Percentiles rank a stretch among this genome's conserved stretches.
Evolutionary conservation across 1,140 invertebrate species (phyloP).

Genomic region (Sminthurides bifidus): DNA sequence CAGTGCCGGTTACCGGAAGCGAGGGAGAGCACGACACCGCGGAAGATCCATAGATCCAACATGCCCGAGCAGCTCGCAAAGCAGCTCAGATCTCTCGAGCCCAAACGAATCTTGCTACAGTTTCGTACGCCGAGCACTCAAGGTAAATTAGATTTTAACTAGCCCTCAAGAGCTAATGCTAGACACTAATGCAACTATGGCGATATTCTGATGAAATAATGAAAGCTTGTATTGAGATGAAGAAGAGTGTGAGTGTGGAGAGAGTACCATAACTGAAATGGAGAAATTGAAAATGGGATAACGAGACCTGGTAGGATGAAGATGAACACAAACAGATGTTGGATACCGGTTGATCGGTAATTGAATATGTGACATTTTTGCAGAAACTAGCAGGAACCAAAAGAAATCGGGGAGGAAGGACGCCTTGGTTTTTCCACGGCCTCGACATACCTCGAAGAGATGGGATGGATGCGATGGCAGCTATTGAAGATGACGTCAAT

Average conservation of each 20-base stretch:
- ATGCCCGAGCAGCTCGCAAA: conserved; percentile 50
- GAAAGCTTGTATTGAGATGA: no score
- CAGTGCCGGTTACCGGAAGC: conserved; percentile 36
- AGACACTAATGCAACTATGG: no score
- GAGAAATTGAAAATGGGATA: no score
- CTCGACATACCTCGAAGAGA: conserved; percentile 46
- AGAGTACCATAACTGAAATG: no score
- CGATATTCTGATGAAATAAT: no score
- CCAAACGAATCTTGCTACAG: conserved; percentile 89
- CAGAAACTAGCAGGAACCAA: conserved; percentile 64
- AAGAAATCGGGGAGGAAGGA: conserved; percentile 40
- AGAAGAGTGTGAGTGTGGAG: no score
- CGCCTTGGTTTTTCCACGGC: conserved; percentile 57
- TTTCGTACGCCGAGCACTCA: conserved; percentile 75
- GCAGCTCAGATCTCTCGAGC: conserved; percentile 71
- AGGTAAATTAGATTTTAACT: conserved; percentile 41
- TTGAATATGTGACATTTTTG: conserved; percentile 15
- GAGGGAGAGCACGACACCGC: conserved; percentile 39
- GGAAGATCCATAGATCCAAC: conserved; percentile 48
- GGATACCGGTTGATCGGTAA: neutral
- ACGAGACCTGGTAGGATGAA: no score
- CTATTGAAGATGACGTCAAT: conserved; percentile 14
- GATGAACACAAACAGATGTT: no score
- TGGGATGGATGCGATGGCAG: conserved; percentile 8
- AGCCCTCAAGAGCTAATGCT: no score